A percentile compares a stretch with the other conserved stretches of the same genome.
Conservation (phyloP, 2,797 vertebrate genomes). For the Muraenolepis orangiensis region DNA sequence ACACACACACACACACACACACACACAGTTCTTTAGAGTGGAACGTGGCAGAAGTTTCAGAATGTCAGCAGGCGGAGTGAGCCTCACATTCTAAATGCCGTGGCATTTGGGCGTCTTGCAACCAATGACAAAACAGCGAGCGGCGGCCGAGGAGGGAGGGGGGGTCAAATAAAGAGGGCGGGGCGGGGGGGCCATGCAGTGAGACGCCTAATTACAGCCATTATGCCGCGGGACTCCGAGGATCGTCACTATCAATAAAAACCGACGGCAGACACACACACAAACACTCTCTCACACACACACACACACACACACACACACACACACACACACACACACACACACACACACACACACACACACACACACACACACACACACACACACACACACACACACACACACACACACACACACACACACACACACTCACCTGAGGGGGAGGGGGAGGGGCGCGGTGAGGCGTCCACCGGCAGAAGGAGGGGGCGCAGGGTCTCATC, state of each 20-base stretch:
- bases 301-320: too few species aligned
- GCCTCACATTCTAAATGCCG: slow-evolving; percentile 83
- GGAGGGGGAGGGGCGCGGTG: slow-evolving; percentile 59
- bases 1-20: not conserved
- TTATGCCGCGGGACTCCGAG: not conserved
- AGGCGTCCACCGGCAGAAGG: slow-evolving; percentile 65
- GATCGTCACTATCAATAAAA: not conserved
- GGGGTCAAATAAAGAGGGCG: slow-evolving; percentile 53
- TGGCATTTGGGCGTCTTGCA: slow-evolving; percentile 79
- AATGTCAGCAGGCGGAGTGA: slow-evolving; percentile 79
- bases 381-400: not conserved
- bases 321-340: slow-evolving; percentile 46
- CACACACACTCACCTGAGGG: slow-evolving; percentile 77
- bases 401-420: slow-evolving; percentile 51
- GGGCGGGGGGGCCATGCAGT: slow-evolving; percentile 39
- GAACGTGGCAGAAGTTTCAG: slow-evolving; percentile 75
- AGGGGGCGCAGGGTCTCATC: slow-evolving; percentile 73
- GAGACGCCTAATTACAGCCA: slow-evolving; percentile 60
- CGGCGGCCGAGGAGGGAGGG: slow-evolving; percentile 41
- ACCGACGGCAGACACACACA: too few species aligned
- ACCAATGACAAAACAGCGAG: slow-evolving; percentile 64
- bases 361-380: too few species aligned
- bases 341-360: slow-evolving; percentile 55
- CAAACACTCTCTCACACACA: too few species aligned
- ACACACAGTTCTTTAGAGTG: slow-evolving; percentile 45